Evolutionary conservation across 2,797 vertebrate genomes (phyloP), one percentile per base, ranked within the genome.

Genomic region (Capromys pilorides): DNA sequence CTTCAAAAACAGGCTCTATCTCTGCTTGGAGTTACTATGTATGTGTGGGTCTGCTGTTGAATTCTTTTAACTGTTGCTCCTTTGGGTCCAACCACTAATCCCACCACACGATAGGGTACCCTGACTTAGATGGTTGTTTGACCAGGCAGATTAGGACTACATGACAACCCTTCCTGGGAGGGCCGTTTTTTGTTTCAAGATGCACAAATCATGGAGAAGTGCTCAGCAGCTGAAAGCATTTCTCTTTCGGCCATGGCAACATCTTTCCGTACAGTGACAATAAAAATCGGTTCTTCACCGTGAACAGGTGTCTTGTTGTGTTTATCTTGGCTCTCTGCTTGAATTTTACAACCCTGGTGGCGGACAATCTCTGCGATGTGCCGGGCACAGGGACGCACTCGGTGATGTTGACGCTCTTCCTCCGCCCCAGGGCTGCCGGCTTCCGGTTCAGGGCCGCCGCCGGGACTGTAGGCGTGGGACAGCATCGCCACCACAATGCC

Each of bases 311-410:
- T 99, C 98, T 99, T 99, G 90, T 99, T 99, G 96, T 99, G 97
- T 99, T 99, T 67, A 99, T 99, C 98, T 99, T 99, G 95, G 99
- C 99, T 98, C 99, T 98, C 62, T 1, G 99, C 99, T 98, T 99
- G 99, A 86, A 99, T 99, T 98, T 99, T 99, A 97, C 99, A 99
- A 96, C 99, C 99, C 97, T 98, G 97, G 2, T 98, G 95, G 0
- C 97, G 97, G 98, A 99, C 99, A 98, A 99, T 99, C 98, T 99
- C 99, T 95, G 99, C 99, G 99, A 99, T 99, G 98, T 99, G 99
- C 99, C 99, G 98, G 99, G 99, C 98, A 99, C 99, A 19, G 99
- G 99, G 97, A 99, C 99, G 97, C 99, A 99, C 98, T 99, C 99
- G 54, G 99, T 99, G 97, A 99, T 99, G 99, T 99, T 99, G 95